These are phyloP conservation scores for Oncorhynchus clarkii DNA, from an alignment of 2,113 vertebrate genomes.

Conservation along the genomic window DNA sequence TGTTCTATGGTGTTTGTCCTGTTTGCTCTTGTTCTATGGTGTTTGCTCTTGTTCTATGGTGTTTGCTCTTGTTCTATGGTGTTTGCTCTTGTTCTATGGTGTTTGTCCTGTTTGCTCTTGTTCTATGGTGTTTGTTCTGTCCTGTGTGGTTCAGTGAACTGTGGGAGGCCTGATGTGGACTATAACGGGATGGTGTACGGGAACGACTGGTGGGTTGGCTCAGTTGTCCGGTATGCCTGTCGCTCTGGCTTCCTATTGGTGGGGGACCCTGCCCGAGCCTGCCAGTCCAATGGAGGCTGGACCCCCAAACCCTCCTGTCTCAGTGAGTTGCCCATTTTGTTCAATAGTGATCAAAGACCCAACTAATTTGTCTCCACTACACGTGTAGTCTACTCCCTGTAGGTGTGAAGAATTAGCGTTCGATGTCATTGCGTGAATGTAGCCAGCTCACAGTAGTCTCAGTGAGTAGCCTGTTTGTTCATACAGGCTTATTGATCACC, in stretches of 20 bases:
- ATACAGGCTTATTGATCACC: background rate
- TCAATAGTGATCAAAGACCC: too few relatives aligned
- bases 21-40: too few relatives aligned
- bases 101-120: background rate
- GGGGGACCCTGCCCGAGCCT: conserved; percentile 72
- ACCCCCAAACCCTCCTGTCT: conserved; percentile 76
- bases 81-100: too few relatives aligned
- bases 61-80: too few relatives aligned
- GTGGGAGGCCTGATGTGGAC: conserved; percentile 78
- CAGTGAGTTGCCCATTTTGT: conserved; percentile 64
- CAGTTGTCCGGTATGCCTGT: conserved; percentile 78
- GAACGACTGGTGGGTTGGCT: conserved; percentile 84
- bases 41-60: too few relatives aligned
- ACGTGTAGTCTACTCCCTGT: too few relatives aligned
- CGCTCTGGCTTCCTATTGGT: conserved; percentile 77
- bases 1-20: too few relatives aligned
- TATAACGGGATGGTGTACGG: conserved; percentile 69
- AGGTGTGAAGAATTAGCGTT: too few relatives aligned
- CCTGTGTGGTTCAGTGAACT: conserved; percentile 71
- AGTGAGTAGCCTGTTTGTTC: too few relatives aligned
- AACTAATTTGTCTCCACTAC: too few relatives aligned
- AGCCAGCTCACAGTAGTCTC: too few relatives aligned
- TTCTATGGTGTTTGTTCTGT: background rate
- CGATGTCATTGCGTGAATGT: too few relatives aligned
- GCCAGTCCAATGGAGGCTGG: conserved; percentile 76